phyloP scores from a whole-genome alignment of 2,113 vertebrate genomes.

The Tor tambroides region DNA sequence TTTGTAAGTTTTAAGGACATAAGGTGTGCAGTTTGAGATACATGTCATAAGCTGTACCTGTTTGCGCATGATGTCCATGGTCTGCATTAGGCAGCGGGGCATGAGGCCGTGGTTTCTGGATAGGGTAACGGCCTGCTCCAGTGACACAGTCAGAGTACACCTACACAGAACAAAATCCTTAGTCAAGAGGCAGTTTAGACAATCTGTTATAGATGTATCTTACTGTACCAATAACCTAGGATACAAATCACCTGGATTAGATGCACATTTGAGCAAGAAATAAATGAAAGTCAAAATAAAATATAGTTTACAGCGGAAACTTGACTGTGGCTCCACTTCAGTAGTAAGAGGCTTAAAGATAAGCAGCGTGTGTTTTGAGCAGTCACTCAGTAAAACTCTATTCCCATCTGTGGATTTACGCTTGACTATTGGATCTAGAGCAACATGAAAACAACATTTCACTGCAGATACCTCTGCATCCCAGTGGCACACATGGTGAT shows the following conservation, averaged over 20 bases:
- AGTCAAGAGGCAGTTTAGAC: background rate
- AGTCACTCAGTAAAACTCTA: background rate
- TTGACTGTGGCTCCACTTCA: background rate
- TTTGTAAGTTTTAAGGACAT: background rate
- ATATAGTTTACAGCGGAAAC: background rate
- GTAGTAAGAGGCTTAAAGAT: background rate
- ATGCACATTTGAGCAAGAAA: background rate
- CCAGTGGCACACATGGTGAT: conserved; percentile 92
- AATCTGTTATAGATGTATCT: background rate
- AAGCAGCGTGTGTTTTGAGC: background rate
- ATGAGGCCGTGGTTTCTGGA: conserved; percentile 91
- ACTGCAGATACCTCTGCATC: conserved; percentile 84
- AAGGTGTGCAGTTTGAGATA: background rate
- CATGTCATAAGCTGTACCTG: conserved; percentile 76
- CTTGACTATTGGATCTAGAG: background rate
- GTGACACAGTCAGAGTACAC: conserved; percentile 88
- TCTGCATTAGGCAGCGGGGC: conserved; percentile 96
- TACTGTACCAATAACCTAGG: background rate
- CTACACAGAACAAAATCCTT: conserved; percentile 68
- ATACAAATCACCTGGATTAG: background rate
- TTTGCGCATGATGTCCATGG: conserved; percentile 97
- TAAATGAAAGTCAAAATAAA: background rate
- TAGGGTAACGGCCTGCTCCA: conserved; percentile 92
- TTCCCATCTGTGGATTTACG: background rate
- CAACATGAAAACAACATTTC: background rate